Percentiles rank a stretch among this genome's conserved stretches.
phyloP scores from a whole-genome alignment of 2,797 vertebrate species.

The Hoplostethus atlanticus region DNA sequence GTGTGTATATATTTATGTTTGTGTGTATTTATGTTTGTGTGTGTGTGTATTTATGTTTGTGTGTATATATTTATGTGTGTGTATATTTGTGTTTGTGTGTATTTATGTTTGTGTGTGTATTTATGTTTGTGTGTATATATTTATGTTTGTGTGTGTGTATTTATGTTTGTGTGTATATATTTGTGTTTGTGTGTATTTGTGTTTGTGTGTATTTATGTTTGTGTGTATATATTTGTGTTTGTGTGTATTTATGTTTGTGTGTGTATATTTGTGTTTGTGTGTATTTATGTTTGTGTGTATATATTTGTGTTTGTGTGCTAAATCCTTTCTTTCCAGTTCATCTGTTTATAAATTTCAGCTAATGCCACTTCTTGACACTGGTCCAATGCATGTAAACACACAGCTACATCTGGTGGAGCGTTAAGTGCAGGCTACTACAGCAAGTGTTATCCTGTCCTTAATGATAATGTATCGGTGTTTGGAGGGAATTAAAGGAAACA shows the following conservation, averaged over 20 bases:
- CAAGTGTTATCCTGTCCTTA: slow-evolving; percentile 32
- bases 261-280: neutral
- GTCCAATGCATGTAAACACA: slow-evolving; percentile 18
- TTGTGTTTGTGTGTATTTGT: slow-evolving; percentile 4
- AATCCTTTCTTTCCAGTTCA: too few relatives aligned
- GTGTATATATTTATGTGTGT: slow-evolving; percentile 1
- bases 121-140: too few relatives aligned
- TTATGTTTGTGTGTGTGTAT: neutral
- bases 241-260: neutral
- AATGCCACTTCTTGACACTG: neutral
- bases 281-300: slow-evolving; percentile 18
- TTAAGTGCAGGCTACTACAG: slow-evolving; percentile 5
- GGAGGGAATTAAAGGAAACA: slow-evolving; percentile 39
- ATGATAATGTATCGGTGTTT: slow-evolving; percentile 25
- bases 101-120: too few relatives aligned
- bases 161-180: too few relatives aligned
- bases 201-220: slow-evolving; percentile 6
- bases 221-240: too few relatives aligned
- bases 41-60: too few relatives aligned
- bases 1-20: too few relatives aligned
- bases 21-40: neutral
- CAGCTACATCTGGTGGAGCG: slow-evolving; percentile 17
- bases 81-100: too few relatives aligned
- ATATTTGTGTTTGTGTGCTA: neutral
- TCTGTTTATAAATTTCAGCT: slow-evolving; percentile 10